A percentile compares a stretch with the other conserved stretches of the same genome.
Evolutionary conservation across 2,797 vertebrate genomes (phyloP).

Genomic region (Micromesistius poutassou): DNA sequence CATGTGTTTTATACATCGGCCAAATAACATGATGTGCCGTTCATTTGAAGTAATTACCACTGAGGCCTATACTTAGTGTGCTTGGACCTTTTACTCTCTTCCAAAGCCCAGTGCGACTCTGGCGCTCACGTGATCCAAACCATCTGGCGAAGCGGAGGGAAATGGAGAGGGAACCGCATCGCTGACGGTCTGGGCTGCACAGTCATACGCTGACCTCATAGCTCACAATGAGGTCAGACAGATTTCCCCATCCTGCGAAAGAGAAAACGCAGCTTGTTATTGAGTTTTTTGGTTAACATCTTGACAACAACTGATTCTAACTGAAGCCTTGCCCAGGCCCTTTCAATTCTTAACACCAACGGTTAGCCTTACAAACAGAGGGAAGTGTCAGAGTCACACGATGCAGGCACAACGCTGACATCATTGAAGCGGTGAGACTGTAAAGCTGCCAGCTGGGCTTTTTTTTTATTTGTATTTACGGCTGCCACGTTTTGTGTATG

Average conservation of each 20-base stretch:
- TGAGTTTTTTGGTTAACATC: background rate
- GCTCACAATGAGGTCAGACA: conserved; percentile 29
- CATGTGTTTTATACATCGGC: conserved; percentile 43
- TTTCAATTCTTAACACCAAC: conserved; percentile 35
- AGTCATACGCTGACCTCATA: conserved; percentile 56
- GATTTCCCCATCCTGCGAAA: background rate
- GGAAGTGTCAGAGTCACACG: conserved; percentile 15
- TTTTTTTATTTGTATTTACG: conserved; percentile 33
- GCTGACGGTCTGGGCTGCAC: conserved; percentile 59
- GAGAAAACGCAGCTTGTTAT: background rate
- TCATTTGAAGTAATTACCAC: conserved; percentile 46
- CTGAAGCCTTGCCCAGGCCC: conserved; percentile 29
- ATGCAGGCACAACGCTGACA: conserved; percentile 38
- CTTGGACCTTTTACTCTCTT: conserved; percentile 44
- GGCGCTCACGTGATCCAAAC: conserved; percentile 50
- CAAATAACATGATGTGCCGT: conserved; percentile 30
- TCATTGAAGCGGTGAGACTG: conserved; percentile 36
- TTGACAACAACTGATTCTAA: conserved; percentile 27
- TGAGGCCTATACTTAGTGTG: conserved; percentile 39
- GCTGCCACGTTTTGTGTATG: conserved; percentile 17
- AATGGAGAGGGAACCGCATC: conserved; percentile 45
- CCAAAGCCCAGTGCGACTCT: conserved; percentile 41
- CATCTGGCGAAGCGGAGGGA: conserved; percentile 58
- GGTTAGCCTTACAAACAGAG: conserved; percentile 44
- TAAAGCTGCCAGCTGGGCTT: conserved; percentile 9